Evolutionary conservation across 1,140 invertebrate species (phyloP), one percentile per base, ranked within the genome.

Genomic region (Drosophila ficusphila): DNA sequence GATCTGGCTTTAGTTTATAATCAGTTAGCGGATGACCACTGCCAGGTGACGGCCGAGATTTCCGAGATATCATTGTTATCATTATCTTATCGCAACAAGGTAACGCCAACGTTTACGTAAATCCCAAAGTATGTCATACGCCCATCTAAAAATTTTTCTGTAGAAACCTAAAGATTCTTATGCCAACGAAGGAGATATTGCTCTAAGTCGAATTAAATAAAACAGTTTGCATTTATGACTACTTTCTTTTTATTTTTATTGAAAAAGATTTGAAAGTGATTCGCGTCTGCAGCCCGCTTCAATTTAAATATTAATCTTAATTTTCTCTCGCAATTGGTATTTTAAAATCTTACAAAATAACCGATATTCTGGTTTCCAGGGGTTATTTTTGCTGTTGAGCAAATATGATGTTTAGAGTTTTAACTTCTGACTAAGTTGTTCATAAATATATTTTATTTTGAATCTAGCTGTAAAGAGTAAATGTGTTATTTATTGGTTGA

Each of bases 181-280:
- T n/a, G n/a, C n/a, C n/a, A n/a, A n/a, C n/a, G n/a, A n/a, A n/a
- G n/a, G n/a, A n/a, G n/a, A n/a, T n/a, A n/a, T n/a, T n/a, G n/a
- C n/a, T n/a, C n/a, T n/a, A n/a, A n/a, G n/a, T 44, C 19, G 9
- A 23, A 14, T 23, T 14, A 62, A 39, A 34, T 19, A 33, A 19
- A 25, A 14, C 9, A 41, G 2, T n/a, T 11, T 39, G 12, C n/a
- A 38, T 41, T 38, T 48, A n/a, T 42, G 29, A 46, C 41, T 56
- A 36, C 49, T 51, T 76, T 53, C 29, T 31, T 53, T 69, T 82
- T 54, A 58, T 25, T 85, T 83, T 76, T 83, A 85, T 85, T 82
- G 73, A 82, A 81, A 82, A 82, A 57, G 79, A 48, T 54, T 83
- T 62, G 31, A 70, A 85, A 62, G 70, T 67, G 52, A 57, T 62